Base-by-base conservation (phyloP, 2,113 vertebrate genomes). In the Tychaedon coryphoeus region DNA sequence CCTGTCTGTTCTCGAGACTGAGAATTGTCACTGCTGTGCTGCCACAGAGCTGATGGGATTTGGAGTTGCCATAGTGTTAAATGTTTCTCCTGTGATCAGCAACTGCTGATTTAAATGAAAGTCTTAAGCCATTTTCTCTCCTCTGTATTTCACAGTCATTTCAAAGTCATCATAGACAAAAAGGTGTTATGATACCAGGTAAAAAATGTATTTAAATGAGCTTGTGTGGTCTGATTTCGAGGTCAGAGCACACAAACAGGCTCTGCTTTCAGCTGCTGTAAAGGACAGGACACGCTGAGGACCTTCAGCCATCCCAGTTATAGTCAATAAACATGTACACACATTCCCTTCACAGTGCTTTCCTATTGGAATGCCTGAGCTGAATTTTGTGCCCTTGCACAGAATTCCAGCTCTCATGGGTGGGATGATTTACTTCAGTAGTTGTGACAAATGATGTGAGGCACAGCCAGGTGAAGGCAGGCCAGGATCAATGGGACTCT, bases 11-110 rank as follows among this genome's bases (percentile, higher is more conserved):
- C 62, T 90, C 58, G 90, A 94, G 90, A 50, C 57, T 79, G 78
- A 90, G 88, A 88, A 86, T 61, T 69, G 74, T 90, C 88, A 75
- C 40, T 86, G 92, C 92, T 92, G 88, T 0, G 4, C 93, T 88
- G 85, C 4, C 7, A 79, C 61, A 50, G 38, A 94, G 66, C 75
- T 94, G 90, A 80, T 83, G 60, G 71, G 53, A 86, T 95, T 93
- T 94, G 74, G 75, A 87, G 75, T 93, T 96, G 79, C 88, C 83
- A 90, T 90, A 93, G 86, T 71, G 86, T 92, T 92, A 88, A 90
- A 93, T 80, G 79, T 86, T 90, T 90, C 75, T 96, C 88, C 71
- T 73, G 88, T 92, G 94, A 96, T 94, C 88, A 96, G 91, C 71
- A 83, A 70, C 67, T 71, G 91, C 75, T 93, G 88, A 95, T 92